phyloP scores from a whole-genome alignment of 2,113 vertebrate genomes.

The Aegithalos caudatus region DNA sequence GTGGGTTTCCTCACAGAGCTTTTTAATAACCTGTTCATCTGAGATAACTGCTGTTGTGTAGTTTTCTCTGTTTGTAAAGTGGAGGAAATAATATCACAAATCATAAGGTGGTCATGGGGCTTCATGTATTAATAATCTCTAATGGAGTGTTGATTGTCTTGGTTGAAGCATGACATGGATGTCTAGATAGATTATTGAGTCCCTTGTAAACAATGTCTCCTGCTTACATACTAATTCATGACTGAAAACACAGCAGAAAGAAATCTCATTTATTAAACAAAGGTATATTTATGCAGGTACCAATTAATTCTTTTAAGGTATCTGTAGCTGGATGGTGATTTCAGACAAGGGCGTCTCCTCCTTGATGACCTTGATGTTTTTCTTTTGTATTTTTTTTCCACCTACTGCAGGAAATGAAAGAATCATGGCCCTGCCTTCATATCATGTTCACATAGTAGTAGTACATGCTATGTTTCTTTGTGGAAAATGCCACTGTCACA shows the following conservation, averaged over 20 bases:
- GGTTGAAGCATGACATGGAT: not conserved
- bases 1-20: not conserved
- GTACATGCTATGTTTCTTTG: not conserved
- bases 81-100: not conserved
- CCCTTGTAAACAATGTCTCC: not conserved
- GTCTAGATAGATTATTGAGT: not conserved
- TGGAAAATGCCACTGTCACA: not conserved
- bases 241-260: not conserved
- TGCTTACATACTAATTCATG: not conserved
- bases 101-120: not conserved
- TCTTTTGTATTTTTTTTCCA: not conserved
- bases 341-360: not conserved
- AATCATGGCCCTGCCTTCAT: not conserved
- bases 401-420: not conserved
- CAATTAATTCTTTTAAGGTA: not conserved
- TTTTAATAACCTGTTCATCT: not conserved
- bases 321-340: not conserved
- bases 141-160: not conserved
- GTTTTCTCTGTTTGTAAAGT: not conserved
- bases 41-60: not conserved
- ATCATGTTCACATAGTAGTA: fast-evolving
- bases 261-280: not conserved
- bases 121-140: not conserved
- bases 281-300: not conserved
- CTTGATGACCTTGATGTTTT: not conserved